Conservation (phyloP, 35 echinoderm and acorn worm genomes). For the Patiria miniata region DNA sequence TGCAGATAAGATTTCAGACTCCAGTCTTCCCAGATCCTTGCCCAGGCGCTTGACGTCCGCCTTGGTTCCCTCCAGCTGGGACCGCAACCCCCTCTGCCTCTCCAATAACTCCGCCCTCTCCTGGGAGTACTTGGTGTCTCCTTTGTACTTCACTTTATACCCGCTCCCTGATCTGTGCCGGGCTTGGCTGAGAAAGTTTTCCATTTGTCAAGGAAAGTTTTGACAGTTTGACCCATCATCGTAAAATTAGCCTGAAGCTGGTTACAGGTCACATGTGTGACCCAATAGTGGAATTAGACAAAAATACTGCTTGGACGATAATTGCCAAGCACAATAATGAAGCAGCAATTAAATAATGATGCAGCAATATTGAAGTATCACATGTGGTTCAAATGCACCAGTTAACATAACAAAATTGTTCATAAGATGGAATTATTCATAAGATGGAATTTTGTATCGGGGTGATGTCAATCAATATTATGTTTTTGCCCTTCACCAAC, state of each 20-base stretch:
- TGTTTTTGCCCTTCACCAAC: too few species aligned
- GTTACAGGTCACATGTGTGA: background rate
- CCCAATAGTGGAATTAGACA: background rate
- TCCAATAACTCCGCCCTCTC: conserved; percentile 39
- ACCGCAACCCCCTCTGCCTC: conserved; percentile 36
- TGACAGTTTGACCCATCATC: background rate
- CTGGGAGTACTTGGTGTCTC: conserved; percentile 41
- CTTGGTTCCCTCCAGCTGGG: conserved; percentile 34
- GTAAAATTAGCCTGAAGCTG: background rate
- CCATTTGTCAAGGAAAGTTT: background rate
- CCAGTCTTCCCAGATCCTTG: conserved; percentile 16
- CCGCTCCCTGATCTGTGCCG: background rate
- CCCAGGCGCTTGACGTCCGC: conserved; percentile 39
- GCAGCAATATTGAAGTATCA: too few species aligned
- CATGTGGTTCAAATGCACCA: too few species aligned
- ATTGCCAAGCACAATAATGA: background rate
- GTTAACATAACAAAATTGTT: too few species aligned
- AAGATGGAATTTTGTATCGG: too few species aligned
- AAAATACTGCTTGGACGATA: background rate
- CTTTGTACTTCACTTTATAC: conserved; percentile 57
- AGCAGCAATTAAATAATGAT: too few species aligned
- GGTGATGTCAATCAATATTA: too few species aligned
- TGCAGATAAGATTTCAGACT: conserved; percentile 44
- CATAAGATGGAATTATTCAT: too few species aligned
- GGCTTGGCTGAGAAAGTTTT: background rate